A percentile compares a stretch with the other conserved stretches of the same genome.
Evolutionary conservation across 2,888 invertebrate genomes (phyloP).

Genomic region (Phortica okadai): DNA sequence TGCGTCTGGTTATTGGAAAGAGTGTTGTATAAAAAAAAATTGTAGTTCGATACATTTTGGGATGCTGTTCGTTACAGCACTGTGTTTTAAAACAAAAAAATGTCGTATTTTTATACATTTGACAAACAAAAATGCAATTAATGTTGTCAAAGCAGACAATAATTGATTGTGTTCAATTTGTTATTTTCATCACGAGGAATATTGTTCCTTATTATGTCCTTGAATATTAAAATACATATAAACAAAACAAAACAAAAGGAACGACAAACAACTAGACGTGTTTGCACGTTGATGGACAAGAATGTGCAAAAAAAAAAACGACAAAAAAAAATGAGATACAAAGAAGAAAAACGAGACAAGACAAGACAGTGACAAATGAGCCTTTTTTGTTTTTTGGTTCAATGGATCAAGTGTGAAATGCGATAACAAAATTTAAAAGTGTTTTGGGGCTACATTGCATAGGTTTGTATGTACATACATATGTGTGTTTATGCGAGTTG

Average conservation of each 20-base stretch:
- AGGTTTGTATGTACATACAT: background rate
- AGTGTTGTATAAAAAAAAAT: no score
- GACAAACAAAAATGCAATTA: no score
- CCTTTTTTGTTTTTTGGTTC: slow-evolving; percentile 51
- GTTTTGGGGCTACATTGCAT: background rate
- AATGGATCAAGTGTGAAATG: slow-evolving; percentile 55
- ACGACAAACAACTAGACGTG: slow-evolving; percentile 34
- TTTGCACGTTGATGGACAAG: slow-evolving; percentile 43
- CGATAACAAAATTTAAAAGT: slow-evolving; percentile 49
- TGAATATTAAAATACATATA: background rate
- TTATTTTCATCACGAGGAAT: slow-evolving; percentile 51
- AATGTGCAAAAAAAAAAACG: background rate
- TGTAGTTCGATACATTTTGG: no score
- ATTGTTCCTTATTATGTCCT: background rate
- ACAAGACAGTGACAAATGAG: slow-evolving; percentile 58
- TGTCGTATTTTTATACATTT: no score
- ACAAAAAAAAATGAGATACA: slow-evolving; percentile 22
- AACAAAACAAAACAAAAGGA: background rate
- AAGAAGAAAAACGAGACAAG: slow-evolving; percentile 40
- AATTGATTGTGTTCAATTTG: background rate
- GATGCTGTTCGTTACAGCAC: no score
- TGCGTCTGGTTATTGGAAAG: no score
- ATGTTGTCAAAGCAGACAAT: no score
- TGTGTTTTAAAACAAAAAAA: no score
- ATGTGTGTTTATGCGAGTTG: background rate